These are phyloP conservation scores for Yponomeuta evonymella DNA, from an alignment of 2,888 invertebrate species.

Conservation along the genomic window DNA sequence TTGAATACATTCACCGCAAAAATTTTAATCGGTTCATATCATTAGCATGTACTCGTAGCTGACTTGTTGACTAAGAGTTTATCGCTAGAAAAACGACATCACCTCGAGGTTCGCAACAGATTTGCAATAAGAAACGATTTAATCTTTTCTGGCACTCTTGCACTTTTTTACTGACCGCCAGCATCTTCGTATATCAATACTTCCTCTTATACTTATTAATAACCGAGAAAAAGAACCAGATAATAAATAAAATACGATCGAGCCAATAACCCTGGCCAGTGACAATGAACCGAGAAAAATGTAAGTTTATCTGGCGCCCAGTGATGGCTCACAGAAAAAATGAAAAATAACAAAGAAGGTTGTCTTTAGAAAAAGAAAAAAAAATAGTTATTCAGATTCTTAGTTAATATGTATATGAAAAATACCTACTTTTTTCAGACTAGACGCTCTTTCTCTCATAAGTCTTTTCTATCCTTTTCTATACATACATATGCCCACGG, in stretches of 20 bases:
- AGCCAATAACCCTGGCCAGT: slow-evolving; percentile 18
- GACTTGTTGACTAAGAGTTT: too few relatives aligned
- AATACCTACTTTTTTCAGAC: too few relatives aligned
- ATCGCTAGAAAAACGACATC: too few relatives aligned
- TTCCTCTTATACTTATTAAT: not conserved
- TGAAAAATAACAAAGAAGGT: not conserved
- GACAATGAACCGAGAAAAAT: slow-evolving; percentile 35
- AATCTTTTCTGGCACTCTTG: not conserved
- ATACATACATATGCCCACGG: too few relatives aligned
- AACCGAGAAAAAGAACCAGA: not conserved
- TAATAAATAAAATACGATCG: not conserved
- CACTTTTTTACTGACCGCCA: not conserved
- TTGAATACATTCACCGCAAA: too few relatives aligned
- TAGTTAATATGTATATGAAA: too few relatives aligned
- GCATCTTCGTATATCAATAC: not conserved
- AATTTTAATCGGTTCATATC: too few relatives aligned
- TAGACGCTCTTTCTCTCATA: too few relatives aligned
- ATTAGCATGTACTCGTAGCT: too few relatives aligned
- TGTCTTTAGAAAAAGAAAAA: not conserved
- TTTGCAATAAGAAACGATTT: not conserved
- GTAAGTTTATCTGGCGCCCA: slow-evolving; percentile 18
- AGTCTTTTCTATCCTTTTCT: too few relatives aligned
- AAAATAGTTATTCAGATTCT: too few relatives aligned
- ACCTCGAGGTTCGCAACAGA: not conserved
- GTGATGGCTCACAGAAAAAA: too few relatives aligned